phyloP scores from a whole-genome alignment of 2,797 vertebrate genomes.

The Aeoliscus strigatus region DNA sequence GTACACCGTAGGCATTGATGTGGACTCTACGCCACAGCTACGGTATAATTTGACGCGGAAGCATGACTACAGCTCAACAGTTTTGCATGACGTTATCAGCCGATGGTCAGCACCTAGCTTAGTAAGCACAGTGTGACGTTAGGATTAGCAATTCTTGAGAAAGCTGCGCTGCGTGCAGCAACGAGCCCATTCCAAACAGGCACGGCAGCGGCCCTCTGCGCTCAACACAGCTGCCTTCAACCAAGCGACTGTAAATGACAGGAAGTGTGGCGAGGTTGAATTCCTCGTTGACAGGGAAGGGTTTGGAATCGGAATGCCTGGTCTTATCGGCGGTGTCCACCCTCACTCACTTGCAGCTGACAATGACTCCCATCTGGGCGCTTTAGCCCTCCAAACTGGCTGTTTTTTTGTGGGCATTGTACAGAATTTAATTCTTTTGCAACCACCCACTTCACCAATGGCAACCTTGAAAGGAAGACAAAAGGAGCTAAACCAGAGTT shows the following conservation, averaged over 20 bases:
- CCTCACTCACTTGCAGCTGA: slow-evolving; percentile 27
- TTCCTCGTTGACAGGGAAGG: slow-evolving; percentile 24
- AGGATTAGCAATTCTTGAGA: background rate
- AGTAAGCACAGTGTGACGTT: background rate
- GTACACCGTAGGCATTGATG: too few relatives aligned
- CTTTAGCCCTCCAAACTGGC: slow-evolving; percentile 41
- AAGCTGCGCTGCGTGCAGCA: background rate
- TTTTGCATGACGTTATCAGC: too few relatives aligned
- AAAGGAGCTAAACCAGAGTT: slow-evolving; percentile 62
- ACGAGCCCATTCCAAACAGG: background rate
- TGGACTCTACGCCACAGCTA: too few relatives aligned
- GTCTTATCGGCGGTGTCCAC: slow-evolving; percentile 34
- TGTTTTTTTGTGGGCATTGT: slow-evolving; percentile 44
- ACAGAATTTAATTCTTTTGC: slow-evolving; percentile 58
- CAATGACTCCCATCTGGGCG: slow-evolving; percentile 46
- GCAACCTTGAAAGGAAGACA: slow-evolving; percentile 70
- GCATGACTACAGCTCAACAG: too few relatives aligned
- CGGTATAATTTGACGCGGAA: too few relatives aligned
- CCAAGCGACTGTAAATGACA: slow-evolving; percentile 11
- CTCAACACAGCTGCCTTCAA: slow-evolving; percentile 1
- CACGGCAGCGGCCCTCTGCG: background rate
- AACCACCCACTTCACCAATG: slow-evolving; percentile 62
- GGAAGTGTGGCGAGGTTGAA: slow-evolving; percentile 6
- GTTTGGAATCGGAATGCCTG: slow-evolving; percentile 41
- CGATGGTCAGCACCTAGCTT: background rate